A percentile compares a stretch with the other conserved stretches of the same genome.
These are phyloP conservation scores for Drosophila bocqueti DNA, from an alignment of 1,140 invertebrate genomes.

Conservation along the genomic window DNA sequence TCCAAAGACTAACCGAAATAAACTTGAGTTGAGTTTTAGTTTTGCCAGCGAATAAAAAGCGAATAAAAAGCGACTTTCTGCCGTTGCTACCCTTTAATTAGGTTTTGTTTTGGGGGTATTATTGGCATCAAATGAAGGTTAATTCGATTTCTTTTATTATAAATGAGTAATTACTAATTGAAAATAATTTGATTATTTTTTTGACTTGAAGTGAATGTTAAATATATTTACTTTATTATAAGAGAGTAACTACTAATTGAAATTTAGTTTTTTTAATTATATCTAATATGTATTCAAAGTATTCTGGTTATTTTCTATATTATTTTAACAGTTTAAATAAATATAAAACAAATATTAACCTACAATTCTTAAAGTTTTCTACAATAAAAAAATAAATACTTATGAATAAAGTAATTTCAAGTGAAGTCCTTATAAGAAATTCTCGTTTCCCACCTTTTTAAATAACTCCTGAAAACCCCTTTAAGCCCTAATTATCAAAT, in stretches of 20 bases:
- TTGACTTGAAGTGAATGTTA: too few species aligned
- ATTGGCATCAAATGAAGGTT: too few species aligned
- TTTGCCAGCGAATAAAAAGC: slow-evolving; percentile 18
- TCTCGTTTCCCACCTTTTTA: not conserved
- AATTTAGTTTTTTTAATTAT: too few species aligned
- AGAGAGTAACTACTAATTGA: too few species aligned
- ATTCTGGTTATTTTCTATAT: not conserved
- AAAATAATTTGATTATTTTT: too few species aligned
- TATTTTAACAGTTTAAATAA: not conserved
- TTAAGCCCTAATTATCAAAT: not conserved
- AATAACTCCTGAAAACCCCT: not conserved
- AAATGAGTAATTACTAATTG: too few species aligned
- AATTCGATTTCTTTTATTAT: too few species aligned
- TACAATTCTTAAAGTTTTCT: not conserved
- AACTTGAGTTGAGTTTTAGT: slow-evolving; percentile 47
- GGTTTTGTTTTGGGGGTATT: too few species aligned
- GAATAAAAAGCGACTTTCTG: not conserved
- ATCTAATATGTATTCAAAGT: not conserved
- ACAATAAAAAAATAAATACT: not conserved
- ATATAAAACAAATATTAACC: not conserved
- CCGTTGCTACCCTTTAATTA: slow-evolving; percentile 10
- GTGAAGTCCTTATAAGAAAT: not conserved
- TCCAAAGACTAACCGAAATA: slow-evolving; percentile 53
- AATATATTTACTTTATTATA: too few species aligned
- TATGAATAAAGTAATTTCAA: not conserved